Conservation (phyloP, 2,113 vertebrate species). For the Sphaerodactylus townsendi region DNA sequence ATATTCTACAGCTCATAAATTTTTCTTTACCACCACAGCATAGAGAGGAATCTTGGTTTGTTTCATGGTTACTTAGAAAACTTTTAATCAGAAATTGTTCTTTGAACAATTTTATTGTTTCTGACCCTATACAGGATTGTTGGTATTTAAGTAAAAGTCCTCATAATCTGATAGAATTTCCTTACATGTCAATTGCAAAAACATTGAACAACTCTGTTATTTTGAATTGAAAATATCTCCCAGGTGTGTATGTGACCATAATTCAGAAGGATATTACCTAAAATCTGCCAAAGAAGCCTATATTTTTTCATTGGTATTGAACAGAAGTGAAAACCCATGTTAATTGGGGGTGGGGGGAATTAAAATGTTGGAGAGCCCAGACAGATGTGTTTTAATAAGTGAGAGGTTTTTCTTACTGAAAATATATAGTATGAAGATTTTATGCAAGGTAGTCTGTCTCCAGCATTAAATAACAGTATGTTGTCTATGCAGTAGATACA, state of each 20-base stretch:
- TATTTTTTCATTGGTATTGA: neutral
- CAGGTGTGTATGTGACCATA: neutral
- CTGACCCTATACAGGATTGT: neutral
- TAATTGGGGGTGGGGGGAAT: neutral
- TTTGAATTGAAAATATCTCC: neutral
- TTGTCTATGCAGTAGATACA: too few species aligned
- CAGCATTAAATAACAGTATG: too few species aligned
- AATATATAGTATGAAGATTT: too few species aligned
- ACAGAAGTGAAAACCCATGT: neutral
- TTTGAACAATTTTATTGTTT: neutral
- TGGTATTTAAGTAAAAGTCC: neutral
- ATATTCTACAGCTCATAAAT: neutral
- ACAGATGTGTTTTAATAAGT: neutral
- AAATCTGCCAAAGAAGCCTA: neutral
- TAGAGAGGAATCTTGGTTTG: too few species aligned
- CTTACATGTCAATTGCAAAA: neutral
- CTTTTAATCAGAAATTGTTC: neutral
- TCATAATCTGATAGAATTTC: neutral
- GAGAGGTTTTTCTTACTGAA: too few species aligned
- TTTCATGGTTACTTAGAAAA: neutral
- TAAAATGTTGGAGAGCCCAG: too few species aligned
- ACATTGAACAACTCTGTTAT: neutral
- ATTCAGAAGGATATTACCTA: neutral
- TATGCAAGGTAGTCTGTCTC: neutral
- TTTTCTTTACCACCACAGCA: neutral